A percentile compares a stretch with the other conserved stretches of the same genome.
Evolutionary conservation across 2,797 vertebrate genomes (phyloP).

Genomic region (Pogonophryne albipinna): DNA sequence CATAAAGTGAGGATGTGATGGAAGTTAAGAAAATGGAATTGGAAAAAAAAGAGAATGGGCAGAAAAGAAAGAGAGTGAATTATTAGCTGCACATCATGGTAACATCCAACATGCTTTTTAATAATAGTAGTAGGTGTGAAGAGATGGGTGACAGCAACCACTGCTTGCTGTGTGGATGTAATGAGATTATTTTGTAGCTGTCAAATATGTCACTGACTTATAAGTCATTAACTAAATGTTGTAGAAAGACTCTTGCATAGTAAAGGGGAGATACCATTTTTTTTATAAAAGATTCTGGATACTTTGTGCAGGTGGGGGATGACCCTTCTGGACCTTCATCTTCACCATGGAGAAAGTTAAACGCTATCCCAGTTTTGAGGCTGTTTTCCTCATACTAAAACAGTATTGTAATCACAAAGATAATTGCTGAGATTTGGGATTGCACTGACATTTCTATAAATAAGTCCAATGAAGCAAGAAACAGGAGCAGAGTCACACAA

Average conservation of each 20-base stretch:
- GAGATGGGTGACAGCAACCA: constrained; percentile 28
- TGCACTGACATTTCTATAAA: neutral
- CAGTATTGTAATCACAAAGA: neutral
- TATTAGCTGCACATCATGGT: constrained; percentile 60
- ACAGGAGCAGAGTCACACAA: neutral
- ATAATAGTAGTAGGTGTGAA: constrained; percentile 36
- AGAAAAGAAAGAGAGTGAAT: constrained; percentile 70
- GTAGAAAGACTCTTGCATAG: neutral
- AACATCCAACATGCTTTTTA: constrained; percentile 45
- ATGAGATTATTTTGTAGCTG: constrained; percentile 13
- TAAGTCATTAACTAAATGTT: constrained; percentile 24
- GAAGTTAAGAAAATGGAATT: constrained; percentile 7
- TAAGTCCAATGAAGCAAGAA: neutral
- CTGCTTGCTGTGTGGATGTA: constrained; percentile 14
- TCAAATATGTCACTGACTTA: constrained; percentile 10
- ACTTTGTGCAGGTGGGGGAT: neutral
- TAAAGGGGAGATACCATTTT: neutral
- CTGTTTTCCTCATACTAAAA: neutral
- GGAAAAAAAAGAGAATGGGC: constrained; percentile 43
- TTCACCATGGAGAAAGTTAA: neutral
- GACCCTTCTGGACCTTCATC: neutral
- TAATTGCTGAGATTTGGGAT: neutral
- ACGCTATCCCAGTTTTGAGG: neutral
- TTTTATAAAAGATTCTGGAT: neutral
- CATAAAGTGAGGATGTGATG: constrained; percentile 32